Percentiles rank a stretch among this genome's conserved stretches.
phyloP scores from a whole-genome alignment of 2,888 invertebrate species.

The Acronicta leporina region DNA sequence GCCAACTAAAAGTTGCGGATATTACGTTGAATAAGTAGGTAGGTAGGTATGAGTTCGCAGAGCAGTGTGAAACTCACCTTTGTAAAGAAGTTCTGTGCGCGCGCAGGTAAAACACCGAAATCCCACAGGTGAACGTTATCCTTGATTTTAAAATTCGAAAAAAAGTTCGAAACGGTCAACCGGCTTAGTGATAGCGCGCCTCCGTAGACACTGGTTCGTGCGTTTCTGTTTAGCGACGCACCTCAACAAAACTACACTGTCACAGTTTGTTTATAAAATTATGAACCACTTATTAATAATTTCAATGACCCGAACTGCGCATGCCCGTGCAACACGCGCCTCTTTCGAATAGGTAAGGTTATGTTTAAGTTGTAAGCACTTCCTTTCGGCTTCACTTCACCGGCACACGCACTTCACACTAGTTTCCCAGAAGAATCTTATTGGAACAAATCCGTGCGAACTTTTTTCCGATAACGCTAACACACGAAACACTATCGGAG shows the following conservation, averaged over 20 bases:
- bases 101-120: conserved; percentile 86
- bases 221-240: conserved; percentile 73
- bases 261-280: conserved; percentile 86
- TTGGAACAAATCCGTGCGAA: conserved; percentile 72
- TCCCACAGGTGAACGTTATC: conserved; percentile 87
- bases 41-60: conserved; percentile 27
- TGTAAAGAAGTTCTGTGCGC: conserved; percentile 83
- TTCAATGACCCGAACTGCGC: conserved; percentile 81
- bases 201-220: conserved; percentile 67
- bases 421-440: conserved; percentile 78
- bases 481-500: conserved; percentile 59
- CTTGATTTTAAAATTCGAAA: conserved; percentile 74
- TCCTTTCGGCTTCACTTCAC: conserved; percentile 70
- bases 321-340: conserved; percentile 85
- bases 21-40: conserved; percentile 9
- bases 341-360: conserved; percentile 81
- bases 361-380: conserved; percentile 83
- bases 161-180: conserved; percentile 57
- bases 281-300: conserved; percentile 83
- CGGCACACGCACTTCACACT: conserved; percentile 70
- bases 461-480: conserved; percentile 65
- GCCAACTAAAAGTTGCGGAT: conserved; percentile 36
- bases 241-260: conserved; percentile 74
- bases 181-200: conserved; percentile 42
- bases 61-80: conserved; percentile 74